Evolutionary conservation across 2,888 invertebrate genomes (phyloP).

Genomic region (Pecten maximus): DNA sequence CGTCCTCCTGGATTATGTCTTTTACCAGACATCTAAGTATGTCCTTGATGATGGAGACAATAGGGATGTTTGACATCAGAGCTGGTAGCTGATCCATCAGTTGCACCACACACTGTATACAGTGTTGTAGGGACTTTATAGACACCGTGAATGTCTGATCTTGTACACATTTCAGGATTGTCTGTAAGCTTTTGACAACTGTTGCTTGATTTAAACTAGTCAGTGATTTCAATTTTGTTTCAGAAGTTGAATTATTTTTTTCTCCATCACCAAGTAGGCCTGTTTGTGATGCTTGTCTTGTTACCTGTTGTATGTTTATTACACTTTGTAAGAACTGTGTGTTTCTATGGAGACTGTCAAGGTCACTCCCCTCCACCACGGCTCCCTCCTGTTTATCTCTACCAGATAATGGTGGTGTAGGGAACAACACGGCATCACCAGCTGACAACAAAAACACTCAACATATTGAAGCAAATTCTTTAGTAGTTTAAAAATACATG

Average conservation of each 20-base stretch:
- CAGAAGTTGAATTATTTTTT: conserved; percentile 36
- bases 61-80: background rate
- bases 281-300: conserved; percentile 18
- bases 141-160: background rate
- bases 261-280: background rate
- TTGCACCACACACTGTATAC: background rate
- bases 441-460: background rate
- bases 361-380: background rate
- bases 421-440: background rate
- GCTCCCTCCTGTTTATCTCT: background rate
- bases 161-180: conserved; percentile 40
- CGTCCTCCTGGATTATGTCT: background rate
- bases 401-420: conserved; percentile 37
- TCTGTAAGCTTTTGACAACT: background rate
- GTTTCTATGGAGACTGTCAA: conserved; percentile 35
- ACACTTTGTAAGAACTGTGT: conserved; percentile 43
- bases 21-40: background rate
- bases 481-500: too few species aligned
- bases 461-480: too few species aligned
- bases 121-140: background rate
- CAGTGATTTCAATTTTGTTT: conserved; percentile 12
- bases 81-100: background rate
- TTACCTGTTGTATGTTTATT: conserved; percentile 38
- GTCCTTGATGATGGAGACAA: background rate
- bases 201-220: background rate